Percentiles rank a stretch among this genome's conserved stretches.
phyloP scores from a whole-genome alignment of 2,888 invertebrate genomes.

The Sphecodes monilicornis region DNA sequence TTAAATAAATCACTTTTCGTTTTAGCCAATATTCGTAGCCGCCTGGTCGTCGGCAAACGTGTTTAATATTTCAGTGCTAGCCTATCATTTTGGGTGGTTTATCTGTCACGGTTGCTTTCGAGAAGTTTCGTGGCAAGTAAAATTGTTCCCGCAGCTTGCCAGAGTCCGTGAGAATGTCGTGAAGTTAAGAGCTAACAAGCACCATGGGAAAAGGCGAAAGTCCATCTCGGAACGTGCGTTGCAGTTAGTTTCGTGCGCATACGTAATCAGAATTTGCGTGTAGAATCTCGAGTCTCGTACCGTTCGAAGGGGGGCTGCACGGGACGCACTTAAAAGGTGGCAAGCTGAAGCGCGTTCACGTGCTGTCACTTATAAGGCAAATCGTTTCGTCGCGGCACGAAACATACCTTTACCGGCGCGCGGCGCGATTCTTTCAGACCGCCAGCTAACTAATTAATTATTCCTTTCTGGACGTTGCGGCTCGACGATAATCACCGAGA shows the following conservation, averaged over 20 bases:
- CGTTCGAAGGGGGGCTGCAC: conserved; percentile 43
- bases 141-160: background rate
- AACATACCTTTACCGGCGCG: conserved; percentile 58
- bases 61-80: too few species aligned
- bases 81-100: background rate
- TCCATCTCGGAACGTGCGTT: conserved; percentile 47
- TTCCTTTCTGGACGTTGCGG: conserved; percentile 23
- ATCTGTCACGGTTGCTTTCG: background rate
- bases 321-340: conserved; percentile 60
- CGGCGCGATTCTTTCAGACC: conserved; percentile 50
- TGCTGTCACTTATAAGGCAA: conserved; percentile 70
- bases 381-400: conserved; percentile 66
- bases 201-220: conserved; percentile 61
- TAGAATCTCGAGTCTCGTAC: conserved; percentile 50
- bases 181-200: conserved; percentile 51
- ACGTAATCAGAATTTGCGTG: conserved; percentile 63
- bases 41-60: background rate
- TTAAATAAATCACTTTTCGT: background rate
- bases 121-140: background rate
- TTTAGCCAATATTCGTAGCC: background rate
- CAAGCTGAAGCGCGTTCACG: conserved; percentile 59
- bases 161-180: conserved; percentile 54
- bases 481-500: conserved; percentile 52
- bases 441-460: conserved; percentile 39
- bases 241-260: conserved; percentile 59